Conservation (phyloP, 2,888 invertebrate species). For the Coenonympha arcania region DNA sequence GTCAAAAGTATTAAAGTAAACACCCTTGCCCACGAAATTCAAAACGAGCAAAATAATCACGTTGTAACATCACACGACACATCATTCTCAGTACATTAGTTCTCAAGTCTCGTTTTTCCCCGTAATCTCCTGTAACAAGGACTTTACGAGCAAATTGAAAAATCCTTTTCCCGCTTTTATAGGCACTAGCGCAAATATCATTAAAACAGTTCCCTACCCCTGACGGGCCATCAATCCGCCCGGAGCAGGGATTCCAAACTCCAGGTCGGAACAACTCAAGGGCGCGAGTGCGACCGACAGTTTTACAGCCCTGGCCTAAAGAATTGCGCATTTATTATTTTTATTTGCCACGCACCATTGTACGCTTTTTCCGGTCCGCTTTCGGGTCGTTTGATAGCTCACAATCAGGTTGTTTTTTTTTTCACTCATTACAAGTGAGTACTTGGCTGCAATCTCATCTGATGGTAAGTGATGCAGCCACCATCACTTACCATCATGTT, state of each 20-base stretch:
- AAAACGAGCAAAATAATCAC: too few relatives aligned
- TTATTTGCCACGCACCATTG: constrained; percentile 61
- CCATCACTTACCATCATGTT: too few relatives aligned
- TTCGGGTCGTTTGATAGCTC: constrained; percentile 46
- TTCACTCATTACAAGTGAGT: too few relatives aligned
- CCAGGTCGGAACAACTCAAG: constrained; percentile 44
- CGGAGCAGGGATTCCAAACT: constrained; percentile 39
- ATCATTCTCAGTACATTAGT: too few relatives aligned
- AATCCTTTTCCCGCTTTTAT: neutral
- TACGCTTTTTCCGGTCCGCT: constrained; percentile 40
- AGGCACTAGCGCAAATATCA: constrained; percentile 30
- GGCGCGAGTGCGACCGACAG: constrained; percentile 60
- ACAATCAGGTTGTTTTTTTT: too few relatives aligned
- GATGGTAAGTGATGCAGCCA: too few relatives aligned
- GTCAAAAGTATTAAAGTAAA: too few relatives aligned
- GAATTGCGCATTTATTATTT: constrained; percentile 71
- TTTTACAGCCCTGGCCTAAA: constrained; percentile 67
- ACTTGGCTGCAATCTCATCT: too few relatives aligned
- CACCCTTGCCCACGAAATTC: too few relatives aligned
- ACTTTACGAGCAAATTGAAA: neutral
- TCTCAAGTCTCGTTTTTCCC: too few relatives aligned
- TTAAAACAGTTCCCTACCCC: constrained; percentile 33
- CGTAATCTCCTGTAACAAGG: too few relatives aligned
- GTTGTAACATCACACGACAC: too few relatives aligned
- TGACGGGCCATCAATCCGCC: constrained; percentile 41